A percentile compares a stretch with the other conserved stretches of the same genome.
Conservation (phyloP, 2,113 vertebrate species). For the Edolisoma coerulescens region DNA sequence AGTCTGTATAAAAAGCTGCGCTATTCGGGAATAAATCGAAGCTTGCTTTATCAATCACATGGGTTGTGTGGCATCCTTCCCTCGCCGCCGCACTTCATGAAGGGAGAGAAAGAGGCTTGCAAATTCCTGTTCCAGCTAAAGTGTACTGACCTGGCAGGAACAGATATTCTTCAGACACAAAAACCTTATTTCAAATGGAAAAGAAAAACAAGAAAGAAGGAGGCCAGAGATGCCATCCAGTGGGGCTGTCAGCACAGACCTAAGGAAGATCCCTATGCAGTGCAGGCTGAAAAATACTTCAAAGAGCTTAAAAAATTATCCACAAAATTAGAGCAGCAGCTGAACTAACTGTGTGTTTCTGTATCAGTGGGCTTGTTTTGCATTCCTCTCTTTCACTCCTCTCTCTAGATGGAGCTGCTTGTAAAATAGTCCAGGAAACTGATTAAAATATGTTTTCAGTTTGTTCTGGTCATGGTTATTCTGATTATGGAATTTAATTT, state of each 20-base stretch:
- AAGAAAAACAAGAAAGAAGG: not conserved
- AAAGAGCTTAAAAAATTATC: not conserved
- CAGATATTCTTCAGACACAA: not conserved
- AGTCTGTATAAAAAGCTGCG: too few species aligned
- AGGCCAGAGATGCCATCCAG: not conserved
- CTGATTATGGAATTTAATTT: not conserved
- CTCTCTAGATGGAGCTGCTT: not conserved
- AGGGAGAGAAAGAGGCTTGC: not conserved
- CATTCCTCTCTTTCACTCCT: not conserved
- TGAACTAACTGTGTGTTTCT: not conserved
- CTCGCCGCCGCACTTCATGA: too few species aligned
- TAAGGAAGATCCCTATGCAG: not conserved
- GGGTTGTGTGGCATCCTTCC: too few species aligned
- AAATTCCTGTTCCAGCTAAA: not conserved
- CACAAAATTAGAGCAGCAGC: not conserved
- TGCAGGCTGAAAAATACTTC: not conserved
- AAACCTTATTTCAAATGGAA: not conserved
- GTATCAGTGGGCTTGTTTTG: not conserved
- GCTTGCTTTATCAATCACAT: too few species aligned
- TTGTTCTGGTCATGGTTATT: not conserved
- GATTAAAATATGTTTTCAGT: not conserved
- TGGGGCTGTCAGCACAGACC: not conserved
- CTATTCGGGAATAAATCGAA: too few species aligned
- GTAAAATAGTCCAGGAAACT: not conserved
- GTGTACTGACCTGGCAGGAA: not conserved